Evolutionary conservation across 2,888 invertebrate genomes (phyloP).

Genomic region (Apamea epomidion): DNA sequence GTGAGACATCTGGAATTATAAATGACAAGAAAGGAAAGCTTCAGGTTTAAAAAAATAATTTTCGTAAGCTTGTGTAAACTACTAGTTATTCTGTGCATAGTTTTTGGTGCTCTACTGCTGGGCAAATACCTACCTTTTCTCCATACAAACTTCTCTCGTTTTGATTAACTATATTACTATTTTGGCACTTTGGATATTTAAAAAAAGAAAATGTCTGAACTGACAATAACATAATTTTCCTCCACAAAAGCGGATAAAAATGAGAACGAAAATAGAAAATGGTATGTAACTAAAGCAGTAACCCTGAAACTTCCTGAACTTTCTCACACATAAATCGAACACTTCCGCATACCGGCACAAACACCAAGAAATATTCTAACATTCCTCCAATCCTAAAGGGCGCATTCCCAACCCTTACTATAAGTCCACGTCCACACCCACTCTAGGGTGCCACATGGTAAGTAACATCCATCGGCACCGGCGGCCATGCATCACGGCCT

Average conservation of each 20-base stretch:
- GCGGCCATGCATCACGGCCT: constrained; percentile 83
- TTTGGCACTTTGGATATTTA: background rate
- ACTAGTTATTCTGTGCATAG: background rate
- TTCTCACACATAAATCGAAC: constrained; percentile 50
- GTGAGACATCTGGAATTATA: background rate
- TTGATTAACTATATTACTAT: too few species aligned
- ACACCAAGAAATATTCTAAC: constrained; percentile 25
- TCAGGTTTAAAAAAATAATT: background rate
- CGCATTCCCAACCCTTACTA: constrained; percentile 59
- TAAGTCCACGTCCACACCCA: constrained; percentile 70
- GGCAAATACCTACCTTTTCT: background rate
- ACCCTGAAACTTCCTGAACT: constrained; percentile 15
- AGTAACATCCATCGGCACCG: constrained; percentile 75
- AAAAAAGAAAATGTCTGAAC: background rate
- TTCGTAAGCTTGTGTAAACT: background rate
- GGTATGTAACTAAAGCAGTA: background rate
- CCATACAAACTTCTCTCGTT: background rate
- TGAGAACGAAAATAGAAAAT: background rate
- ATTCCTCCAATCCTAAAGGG: constrained; percentile 45
- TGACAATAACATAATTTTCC: background rate
- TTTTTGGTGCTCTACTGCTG: background rate
- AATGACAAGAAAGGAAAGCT: background rate
- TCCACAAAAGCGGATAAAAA: background rate
- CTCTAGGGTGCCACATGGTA: constrained; percentile 72
- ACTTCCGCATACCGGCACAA: constrained; percentile 46